These are phyloP conservation scores for Pachypeltis micranthus DNA, from an alignment of 1,140 invertebrate genomes.

Conservation along the genomic window DNA sequence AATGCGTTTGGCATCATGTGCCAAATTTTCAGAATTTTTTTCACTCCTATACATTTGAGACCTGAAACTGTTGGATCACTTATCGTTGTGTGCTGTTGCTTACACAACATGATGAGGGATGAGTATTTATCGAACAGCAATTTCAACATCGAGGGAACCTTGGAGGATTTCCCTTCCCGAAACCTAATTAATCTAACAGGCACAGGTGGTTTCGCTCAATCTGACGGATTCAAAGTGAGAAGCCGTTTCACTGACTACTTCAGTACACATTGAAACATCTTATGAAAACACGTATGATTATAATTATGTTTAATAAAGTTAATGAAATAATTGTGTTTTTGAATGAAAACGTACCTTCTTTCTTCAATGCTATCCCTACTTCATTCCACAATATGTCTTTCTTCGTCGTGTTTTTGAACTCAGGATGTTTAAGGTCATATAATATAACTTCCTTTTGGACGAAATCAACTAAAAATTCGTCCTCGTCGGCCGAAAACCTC, in stretches of 20 bases:
- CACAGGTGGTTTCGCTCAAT: constrained; percentile 19
- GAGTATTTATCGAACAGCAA: constrained; percentile 9
- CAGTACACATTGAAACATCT: neutral
- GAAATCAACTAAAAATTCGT: neutral
- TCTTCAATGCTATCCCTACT: no score
- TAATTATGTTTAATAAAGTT: no score
- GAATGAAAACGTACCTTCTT: no score
- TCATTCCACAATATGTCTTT: no score
- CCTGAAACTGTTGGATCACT: constrained; percentile 14
- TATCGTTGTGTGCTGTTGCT: constrained; percentile 14
- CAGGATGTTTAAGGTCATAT: neutral
- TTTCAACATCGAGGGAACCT: neutral
- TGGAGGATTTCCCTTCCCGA: constrained; percentile 8
- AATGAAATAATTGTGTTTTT: no score
- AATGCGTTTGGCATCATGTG: constrained; percentile 26
- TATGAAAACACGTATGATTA: neutral
- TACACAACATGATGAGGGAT: constrained; percentile 22
- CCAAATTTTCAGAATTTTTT: constrained; percentile 24
- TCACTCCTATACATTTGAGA: constrained; percentile 20
- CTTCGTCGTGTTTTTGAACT: neutral
- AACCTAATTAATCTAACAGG: constrained; percentile 19
- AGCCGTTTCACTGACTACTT: neutral
- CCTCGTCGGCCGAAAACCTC: neutral
- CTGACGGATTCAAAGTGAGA: constrained; percentile 2
- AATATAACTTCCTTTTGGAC: neutral